Base-by-base conservation (phyloP, 2,113 vertebrate genomes). In the Pavo muticus region DNA sequence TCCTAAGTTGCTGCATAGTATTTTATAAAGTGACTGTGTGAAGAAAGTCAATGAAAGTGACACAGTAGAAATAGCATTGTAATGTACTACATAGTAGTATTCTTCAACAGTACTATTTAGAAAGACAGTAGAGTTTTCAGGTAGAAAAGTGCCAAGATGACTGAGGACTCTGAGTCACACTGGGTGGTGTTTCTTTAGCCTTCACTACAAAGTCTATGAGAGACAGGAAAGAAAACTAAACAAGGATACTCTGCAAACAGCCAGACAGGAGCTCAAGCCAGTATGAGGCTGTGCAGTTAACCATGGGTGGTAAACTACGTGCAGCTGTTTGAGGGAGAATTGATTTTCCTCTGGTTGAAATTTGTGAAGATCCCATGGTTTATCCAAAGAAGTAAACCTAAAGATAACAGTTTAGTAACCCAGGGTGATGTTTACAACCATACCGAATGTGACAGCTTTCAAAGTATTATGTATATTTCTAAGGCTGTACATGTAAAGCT, bases 381-480 rank as follows among this genome's bases (percentile, higher is more conserved):
- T 94, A 93, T 88, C 87, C 0, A 71, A 79, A 95, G 56, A 85
- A 95, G 84, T 89, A 92, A 94, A 93, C 94, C 87, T 79, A 96
- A 87, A 97, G 90, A 88, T 91, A 98, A 97, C 79, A 93, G 86
- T 96, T 97, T 96, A 94, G 95, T 96, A 97, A 97, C 96, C 59
- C 91, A 97, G 93, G 91, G 75, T 97, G 97, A 98, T 98, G 96
- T 98, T 98, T 98, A 97, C 97, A 97, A 95, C 86, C 89, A 95
- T 96, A 97, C 97, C 42, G 94, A 97, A 97, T 93, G 96, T 97
- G 98, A 98, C 98, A 98, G 97, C 97, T 98, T 97, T 98, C 97
- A 97, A 98, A 98, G 96, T 95, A 97, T 97, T 97, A 97, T 97
- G 96, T 97, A 91, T 97, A 97, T 98, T 97, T 97, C 95, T 83